phyloP scores from a whole-genome alignment of 2,888 invertebrate genomes.

The Agelastica alni region DNA sequence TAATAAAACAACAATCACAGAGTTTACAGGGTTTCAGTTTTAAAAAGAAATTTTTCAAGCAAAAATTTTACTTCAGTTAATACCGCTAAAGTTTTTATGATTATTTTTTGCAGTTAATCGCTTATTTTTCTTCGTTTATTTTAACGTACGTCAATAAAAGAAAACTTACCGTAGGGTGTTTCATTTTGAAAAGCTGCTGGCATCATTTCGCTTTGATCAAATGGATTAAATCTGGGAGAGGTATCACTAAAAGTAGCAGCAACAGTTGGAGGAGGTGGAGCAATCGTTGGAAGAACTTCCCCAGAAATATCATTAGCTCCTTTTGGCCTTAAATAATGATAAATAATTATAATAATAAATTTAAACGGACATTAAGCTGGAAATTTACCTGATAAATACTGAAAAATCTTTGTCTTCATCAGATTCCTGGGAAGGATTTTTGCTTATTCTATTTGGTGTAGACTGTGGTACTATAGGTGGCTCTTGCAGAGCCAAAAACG shows the following conservation, averaged over 20 bases:
- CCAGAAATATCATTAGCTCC: conserved; percentile 58
- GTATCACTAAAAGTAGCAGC: conserved; percentile 61
- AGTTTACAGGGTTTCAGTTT: too few relatives aligned
- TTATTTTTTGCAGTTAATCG: too few relatives aligned
- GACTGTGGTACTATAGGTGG: conserved; percentile 70
- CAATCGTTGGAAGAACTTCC: conserved; percentile 74
- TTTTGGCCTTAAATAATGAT: conserved; percentile 59
- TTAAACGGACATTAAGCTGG: not conserved
- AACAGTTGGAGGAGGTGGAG: conserved; percentile 67
- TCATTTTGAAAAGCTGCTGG: conserved; percentile 52
- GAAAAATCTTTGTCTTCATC: conserved; percentile 79
- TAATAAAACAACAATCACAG: not conserved
- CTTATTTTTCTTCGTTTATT: too few relatives aligned
- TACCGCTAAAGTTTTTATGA: too few relatives aligned
- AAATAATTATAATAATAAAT: not conserved
- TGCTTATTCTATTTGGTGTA: conserved; percentile 65
- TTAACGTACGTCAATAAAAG: too few relatives aligned
- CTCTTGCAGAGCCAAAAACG: conserved; percentile 78
- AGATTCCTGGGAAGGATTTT: conserved; percentile 75
- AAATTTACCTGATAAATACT: conserved; percentile 72
- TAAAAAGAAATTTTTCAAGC: too few relatives aligned
- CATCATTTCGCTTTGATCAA: conserved; percentile 63
- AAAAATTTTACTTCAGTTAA: too few relatives aligned
- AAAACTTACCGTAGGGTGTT: conserved; percentile 50
- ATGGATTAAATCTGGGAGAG: conserved; percentile 77